These are phyloP conservation scores for Sturmia bella DNA, from an alignment of 2,888 invertebrate genomes.

Conservation along the genomic window DNA sequence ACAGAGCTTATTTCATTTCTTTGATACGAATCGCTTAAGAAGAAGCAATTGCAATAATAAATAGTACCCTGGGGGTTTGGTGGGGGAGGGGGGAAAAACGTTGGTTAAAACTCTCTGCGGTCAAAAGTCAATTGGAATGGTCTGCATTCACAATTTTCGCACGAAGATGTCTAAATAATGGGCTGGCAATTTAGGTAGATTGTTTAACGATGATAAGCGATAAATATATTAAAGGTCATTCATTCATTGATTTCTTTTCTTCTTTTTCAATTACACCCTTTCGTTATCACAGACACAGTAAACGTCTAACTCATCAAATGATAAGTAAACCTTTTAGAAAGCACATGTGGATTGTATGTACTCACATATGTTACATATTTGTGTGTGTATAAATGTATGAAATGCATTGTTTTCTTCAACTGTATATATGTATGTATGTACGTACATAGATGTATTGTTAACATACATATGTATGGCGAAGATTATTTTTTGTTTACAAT, in stretches of 20 bases:
- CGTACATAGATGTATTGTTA: too few species aligned
- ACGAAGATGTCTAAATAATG: conserved; percentile 46
- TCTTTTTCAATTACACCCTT: conserved; percentile 54
- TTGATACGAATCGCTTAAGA: conserved; percentile 45
- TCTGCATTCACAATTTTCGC: conserved; percentile 7
- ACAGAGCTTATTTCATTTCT: conserved; percentile 34
- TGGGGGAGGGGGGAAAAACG: background rate
- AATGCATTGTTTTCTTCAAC: too few species aligned
- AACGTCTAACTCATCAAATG: conserved; percentile 63
- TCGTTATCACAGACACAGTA: conserved; percentile 25
- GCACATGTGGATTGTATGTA: conserved; percentile 48
- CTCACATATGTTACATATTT: too few species aligned
- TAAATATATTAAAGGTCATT: conserved; percentile 50
- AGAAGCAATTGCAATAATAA: conserved; percentile 48
- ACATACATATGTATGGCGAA: too few species aligned
- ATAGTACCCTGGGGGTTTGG: conserved; percentile 51
- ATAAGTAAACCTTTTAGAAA: conserved; percentile 58
- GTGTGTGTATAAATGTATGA: too few species aligned
- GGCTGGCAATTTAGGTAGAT: conserved; percentile 55
- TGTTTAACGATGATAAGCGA: conserved; percentile 44
- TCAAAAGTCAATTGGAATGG: conserved; percentile 43
- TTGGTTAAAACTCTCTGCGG: conserved; percentile 51
- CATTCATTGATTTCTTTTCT: conserved; percentile 48
- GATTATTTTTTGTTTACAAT: too few species aligned
- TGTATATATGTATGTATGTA: too few species aligned